Base-by-base conservation (phyloP, 2,888 invertebrate genomes). In the Beris morrisii region DNA sequence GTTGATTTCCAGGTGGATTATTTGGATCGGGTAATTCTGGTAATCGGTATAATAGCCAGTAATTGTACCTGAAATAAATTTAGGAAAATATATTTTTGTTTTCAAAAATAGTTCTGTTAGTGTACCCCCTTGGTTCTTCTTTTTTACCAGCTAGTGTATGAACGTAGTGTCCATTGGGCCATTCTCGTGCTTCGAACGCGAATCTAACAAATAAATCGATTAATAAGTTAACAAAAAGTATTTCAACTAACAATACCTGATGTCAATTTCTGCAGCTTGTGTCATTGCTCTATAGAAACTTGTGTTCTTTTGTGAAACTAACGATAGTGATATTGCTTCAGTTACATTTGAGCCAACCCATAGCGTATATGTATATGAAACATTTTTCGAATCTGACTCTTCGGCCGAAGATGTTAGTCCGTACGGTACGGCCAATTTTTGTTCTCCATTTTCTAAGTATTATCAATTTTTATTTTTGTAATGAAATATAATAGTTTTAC, bases 121-220 rank as follows among this genome's bases (percentile, higher is more conserved):
- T 71, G 73, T 73, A 80, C 81, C 80, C 80, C 72, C 79, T 73
- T 5, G 81, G 81, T 64, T 81, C 81, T 68, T 81, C 81, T 65
- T 79, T 81, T 70, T 80, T 79, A 66, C 79, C 80, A 52, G 80
- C 91, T 71, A 94, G 83, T 0, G 93, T 93, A 79, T 94, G 93
- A 30, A 94, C 92, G 78, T 94, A 94, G 78, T 94, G 93, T 0
- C 94, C 94, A 77, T 93, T 94, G 1, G 94, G 93, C 94, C 94
- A 94, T 76, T 92, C 91, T 72, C 92, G 89, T 0, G 93, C 92
- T 71, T 88, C 87, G 77, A 91, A 91, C 75, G 88, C 87, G 78
- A 84, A 85, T 77, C 85, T 84, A 45, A 38, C 69, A 65, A 65
- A 4, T 4, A 64, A 53, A 54, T 43, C 5, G n/a, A 61, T 32